phyloP scores from a whole-genome alignment of 2,888 invertebrate species.

The Scrobipalpa atriplicella region DNA sequence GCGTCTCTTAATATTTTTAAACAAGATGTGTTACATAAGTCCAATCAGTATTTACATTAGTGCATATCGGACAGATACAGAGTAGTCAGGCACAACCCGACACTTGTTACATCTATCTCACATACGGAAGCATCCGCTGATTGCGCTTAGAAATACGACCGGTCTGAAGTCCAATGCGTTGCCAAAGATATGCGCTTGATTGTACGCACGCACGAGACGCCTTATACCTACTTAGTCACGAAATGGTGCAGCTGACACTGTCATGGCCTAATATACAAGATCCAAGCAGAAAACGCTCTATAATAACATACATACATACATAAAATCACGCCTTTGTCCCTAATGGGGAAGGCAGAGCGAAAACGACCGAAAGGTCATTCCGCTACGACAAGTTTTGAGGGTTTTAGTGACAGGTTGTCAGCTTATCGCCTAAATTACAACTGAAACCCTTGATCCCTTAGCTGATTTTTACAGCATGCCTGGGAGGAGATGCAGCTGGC shows the following conservation, averaged over 20 bases:
- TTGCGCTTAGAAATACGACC: background rate
- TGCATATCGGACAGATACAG: background rate
- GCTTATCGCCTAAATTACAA: no score
- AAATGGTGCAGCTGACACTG: background rate
- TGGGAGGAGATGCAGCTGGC: no score
- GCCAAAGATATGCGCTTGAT: background rate
- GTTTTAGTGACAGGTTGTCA: no score
- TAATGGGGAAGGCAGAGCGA: no score
- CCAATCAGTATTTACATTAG: conserved; percentile 1
- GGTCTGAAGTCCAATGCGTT: background rate
- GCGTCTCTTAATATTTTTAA: background rate
- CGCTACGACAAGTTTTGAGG: no score
- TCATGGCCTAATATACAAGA: conserved; percentile 1
- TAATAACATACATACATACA: background rate
- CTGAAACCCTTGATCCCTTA: no score
- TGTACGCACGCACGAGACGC: background rate
- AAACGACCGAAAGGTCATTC: no score
- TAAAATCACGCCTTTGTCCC: no score
- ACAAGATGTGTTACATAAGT: background rate
- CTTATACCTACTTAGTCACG: background rate
- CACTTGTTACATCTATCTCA: background rate
- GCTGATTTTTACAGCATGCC: no score
- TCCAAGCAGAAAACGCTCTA: background rate
- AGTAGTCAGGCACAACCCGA: background rate
- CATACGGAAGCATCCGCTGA: background rate